Evolutionary conservation across 2,113 vertebrate species (phyloP), one percentile per base, ranked within the genome.

Genomic region (Riparia riparia): DNA sequence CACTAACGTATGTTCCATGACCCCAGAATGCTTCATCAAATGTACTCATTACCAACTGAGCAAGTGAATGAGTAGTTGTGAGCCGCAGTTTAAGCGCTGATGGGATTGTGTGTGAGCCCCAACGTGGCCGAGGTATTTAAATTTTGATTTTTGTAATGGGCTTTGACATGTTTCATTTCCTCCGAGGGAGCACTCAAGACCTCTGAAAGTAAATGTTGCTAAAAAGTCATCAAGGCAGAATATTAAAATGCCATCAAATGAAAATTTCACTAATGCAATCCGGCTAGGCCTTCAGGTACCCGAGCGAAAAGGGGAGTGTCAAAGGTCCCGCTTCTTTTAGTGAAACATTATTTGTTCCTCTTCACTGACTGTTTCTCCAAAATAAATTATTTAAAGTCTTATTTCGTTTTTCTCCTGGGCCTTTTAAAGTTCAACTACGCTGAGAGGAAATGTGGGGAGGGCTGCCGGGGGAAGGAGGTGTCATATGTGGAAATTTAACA

Each of bases 141-240:
- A 99, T 99, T 99, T 99, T 99, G 98, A 99, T 99, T 99, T 99
- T 99, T 98, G 99, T 99, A 99, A 99, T 99, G 99, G 99, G 99
- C 99, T 99, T 99, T 99, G 99, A 99, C 99, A 99, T 99, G 99
- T 99, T 99, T 99, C 99, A 99, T 99, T 99, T 99, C 99, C 99
- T 99, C 98, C 91, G 98, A 99, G 99, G 99, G 98, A 99, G 98
- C 98, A 98, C 98, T 98, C 97, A 98, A 99, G 99, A 99, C 99
- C 99, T 99, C 98, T 97, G 99, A 99, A 99, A 99, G 99, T 99
- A 99, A 99, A 99, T 99, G 99, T 99, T 99, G 99, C 99, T 99
- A 99, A 99, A 99, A 99, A 99, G 99, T 99, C 99, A 99, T 99
- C 99, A 99, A 99, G 99, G 99, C 99, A 99, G 99, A 99, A 99